phyloP scores from a whole-genome alignment of 1,140 invertebrate species.

The Argopecten irradians region DNA sequence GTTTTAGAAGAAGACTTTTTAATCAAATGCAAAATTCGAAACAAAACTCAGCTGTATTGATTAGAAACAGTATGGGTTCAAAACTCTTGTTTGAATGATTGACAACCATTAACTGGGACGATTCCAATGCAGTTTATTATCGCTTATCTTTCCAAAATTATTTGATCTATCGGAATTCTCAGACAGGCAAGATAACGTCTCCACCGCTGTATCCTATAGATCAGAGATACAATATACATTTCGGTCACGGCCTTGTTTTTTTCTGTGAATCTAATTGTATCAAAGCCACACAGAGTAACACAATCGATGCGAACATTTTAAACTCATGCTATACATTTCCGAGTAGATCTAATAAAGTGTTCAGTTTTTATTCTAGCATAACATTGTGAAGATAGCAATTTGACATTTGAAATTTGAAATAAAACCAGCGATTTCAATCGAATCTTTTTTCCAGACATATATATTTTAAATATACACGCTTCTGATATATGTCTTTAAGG shows the following conservation, averaged over 20 bases:
- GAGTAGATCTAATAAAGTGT: neutral
- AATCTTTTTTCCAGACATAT: neutral
- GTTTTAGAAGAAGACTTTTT: too few species aligned
- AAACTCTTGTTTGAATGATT: neutral
- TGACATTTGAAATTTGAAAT: conserved; percentile 18
- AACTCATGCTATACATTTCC: neutral
- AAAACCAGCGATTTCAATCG: neutral
- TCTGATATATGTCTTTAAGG: neutral
- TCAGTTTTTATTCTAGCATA: neutral
- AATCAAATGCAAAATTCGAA: too few species aligned
- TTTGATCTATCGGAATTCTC: neutral
- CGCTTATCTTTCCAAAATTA: neutral
- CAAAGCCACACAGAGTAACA: neutral
- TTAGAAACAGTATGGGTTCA: neutral
- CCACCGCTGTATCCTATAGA: neutral
- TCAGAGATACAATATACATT: neutral
- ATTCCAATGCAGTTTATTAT: neutral
- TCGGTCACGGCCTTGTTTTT: neutral
- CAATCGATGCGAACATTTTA: neutral
- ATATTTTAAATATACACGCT: neutral
- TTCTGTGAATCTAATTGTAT: neutral
- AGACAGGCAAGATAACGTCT: neutral
- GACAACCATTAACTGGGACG: neutral
- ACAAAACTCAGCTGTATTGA: neutral
- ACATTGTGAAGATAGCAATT: neutral